These are phyloP conservation scores for Spheniscus mendiculus DNA, from an alignment of 2,113 vertebrate genomes.

Conservation along the genomic window DNA sequence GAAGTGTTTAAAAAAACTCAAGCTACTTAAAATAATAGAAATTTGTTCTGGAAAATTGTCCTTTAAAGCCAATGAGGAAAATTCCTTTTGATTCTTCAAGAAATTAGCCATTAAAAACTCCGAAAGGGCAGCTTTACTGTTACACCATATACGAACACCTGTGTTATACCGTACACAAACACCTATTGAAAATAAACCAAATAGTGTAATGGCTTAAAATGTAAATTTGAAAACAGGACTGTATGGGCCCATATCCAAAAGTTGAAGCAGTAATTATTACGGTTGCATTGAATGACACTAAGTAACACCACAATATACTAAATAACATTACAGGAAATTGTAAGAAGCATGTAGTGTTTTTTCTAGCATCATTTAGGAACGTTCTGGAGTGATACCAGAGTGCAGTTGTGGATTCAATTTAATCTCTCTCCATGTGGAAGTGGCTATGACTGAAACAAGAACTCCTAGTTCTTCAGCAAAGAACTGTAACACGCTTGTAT, in stretches of 20 bases:
- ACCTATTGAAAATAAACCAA: neutral
- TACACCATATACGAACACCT: rapidly evolving
- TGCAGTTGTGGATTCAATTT: neutral
- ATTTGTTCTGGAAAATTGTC: neutral
- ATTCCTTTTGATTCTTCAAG: neutral
- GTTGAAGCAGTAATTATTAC: neutral
- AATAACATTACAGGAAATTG: neutral
- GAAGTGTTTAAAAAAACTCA: neutral
- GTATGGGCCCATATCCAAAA: neutral
- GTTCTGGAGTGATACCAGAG: neutral
- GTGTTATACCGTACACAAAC: neutral
- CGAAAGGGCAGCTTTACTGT: neutral
- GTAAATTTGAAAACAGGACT: neutral
- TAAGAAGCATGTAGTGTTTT: neutral
- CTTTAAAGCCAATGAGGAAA: neutral
- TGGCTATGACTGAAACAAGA: neutral
- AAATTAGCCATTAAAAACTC: rapidly evolving
- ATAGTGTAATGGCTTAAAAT: neutral
- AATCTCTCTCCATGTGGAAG: neutral
- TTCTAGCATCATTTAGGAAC: neutral
- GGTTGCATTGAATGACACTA: neutral
- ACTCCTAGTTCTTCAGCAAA: neutral
- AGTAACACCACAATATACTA: neutral
- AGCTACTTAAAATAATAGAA: neutral
- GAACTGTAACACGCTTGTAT: neutral